Conservation (phyloP, 2,113 vertebrate species). For the Crotalus viridis region DNA sequence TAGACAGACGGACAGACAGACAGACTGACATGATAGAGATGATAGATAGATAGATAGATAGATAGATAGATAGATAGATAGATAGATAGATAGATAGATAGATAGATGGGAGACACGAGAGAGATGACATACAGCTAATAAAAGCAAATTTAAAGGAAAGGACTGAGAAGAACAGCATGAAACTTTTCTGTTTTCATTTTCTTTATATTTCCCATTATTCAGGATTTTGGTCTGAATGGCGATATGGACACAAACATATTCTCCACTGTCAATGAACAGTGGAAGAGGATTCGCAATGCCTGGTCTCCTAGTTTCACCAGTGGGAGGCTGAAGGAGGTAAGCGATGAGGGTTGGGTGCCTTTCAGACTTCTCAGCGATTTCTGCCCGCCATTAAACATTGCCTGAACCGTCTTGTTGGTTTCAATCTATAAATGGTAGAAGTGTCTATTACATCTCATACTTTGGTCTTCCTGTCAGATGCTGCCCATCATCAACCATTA, state of each 20-base stretch:
- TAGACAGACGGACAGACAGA: too few relatives aligned
- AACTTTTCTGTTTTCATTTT: neutral
- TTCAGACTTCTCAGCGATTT: neutral
- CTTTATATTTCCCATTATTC: neutral
- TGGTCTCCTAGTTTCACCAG: constrained; percentile 74
- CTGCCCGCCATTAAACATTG: neutral
- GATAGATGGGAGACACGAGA: too few relatives aligned
- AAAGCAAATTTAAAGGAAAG: neutral
- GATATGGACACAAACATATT: constrained; percentile 40
- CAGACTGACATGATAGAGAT: too few relatives aligned
- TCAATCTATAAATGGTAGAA: neutral
- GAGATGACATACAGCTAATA: neutral
- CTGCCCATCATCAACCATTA: constrained; percentile 73
- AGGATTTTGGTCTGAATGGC: constrained; percentile 66
- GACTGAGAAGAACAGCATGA: neutral
- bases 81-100: too few relatives aligned
- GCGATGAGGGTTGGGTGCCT: neutral
- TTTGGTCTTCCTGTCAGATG: constrained; percentile 73
- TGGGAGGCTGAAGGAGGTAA: constrained; percentile 73
- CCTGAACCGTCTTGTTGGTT: fast-evolving
- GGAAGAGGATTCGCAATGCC: constrained; percentile 68
- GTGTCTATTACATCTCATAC: neutral
- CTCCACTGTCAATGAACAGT: constrained; percentile 55
- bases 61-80: too few relatives aligned
- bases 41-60: too few relatives aligned